Percentiles rank a stretch among this genome's conserved stretches.
Evolutionary conservation across 2,113 vertebrate genomes (phyloP).

Genomic region (Dasyornis broadbenti): DNA sequence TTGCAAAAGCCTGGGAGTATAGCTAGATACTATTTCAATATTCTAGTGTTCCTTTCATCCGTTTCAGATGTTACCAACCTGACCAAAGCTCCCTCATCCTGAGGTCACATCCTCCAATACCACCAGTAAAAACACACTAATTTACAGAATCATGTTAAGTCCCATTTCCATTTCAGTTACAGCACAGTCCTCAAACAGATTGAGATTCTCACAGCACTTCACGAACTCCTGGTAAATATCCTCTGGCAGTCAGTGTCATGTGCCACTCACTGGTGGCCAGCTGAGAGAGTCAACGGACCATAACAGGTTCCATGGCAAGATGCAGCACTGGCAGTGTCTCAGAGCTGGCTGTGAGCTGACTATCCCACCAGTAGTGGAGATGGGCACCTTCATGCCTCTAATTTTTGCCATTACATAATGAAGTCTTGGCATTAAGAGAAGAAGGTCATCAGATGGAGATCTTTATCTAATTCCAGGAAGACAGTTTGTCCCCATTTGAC

Average conservation of each 20-base stretch:
- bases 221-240: fast-evolving
- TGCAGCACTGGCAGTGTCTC: not conserved
- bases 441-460: not conserved
- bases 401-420: not conserved
- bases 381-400: not conserved
- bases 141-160: not conserved
- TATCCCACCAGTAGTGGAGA: fast-evolving
- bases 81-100: not conserved
- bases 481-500: not conserved
- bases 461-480: not conserved
- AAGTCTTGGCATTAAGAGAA: not conserved
- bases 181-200: fast-evolving
- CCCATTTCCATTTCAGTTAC: not conserved
- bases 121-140: not conserved
- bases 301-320: fast-evolving
- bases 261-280: not conserved
- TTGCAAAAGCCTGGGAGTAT: not conserved
- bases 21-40: not conserved
- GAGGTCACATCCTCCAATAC: not conserved
- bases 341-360: fast-evolving
- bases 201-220: not conserved
- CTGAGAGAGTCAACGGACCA: constrained; percentile 1
- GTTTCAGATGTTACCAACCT: not conserved
- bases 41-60: not conserved
- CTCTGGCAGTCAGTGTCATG: not conserved